Evolutionary conservation across 2,113 vertebrate species (phyloP).

Genomic region (Odobenus rosmarus): DNA sequence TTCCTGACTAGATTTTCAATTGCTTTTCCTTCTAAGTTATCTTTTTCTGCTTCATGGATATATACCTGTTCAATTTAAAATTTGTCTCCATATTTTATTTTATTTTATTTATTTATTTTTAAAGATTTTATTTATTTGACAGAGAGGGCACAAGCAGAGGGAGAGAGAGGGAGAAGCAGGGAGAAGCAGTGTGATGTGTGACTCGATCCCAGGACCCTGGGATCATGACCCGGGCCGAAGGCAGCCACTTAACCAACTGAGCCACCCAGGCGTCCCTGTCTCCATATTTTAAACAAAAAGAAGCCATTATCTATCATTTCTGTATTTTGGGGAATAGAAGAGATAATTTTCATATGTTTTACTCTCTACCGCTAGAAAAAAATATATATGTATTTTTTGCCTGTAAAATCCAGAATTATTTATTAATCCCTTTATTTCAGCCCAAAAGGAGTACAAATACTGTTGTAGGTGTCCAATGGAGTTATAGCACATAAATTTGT

Average conservation of each 20-base stretch:
- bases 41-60: background rate
- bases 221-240: too few relatives aligned
- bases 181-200: too few relatives aligned
- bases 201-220: too few relatives aligned
- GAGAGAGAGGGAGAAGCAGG: too few relatives aligned
- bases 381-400: background rate
- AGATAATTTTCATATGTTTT: background rate
- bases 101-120: too few relatives aligned
- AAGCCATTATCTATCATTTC: background rate
- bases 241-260: too few relatives aligned
- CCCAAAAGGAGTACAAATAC: background rate
- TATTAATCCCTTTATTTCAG: background rate
- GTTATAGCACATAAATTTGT: background rate
- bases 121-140: too few relatives aligned
- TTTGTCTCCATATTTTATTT: background rate
- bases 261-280: background rate
- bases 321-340: background rate
- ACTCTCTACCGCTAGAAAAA: background rate
- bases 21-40: background rate
- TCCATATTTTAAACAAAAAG: background rate
- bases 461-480: background rate
- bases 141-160: too few relatives aligned
- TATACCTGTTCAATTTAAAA: background rate
- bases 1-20: background rate
- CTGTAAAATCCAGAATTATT: background rate